A percentile compares a stretch with the other conserved stretches of the same genome.
Evolutionary conservation across 1,140 invertebrate species (phyloP).

Genomic region (Neodiprion pinetum): DNA sequence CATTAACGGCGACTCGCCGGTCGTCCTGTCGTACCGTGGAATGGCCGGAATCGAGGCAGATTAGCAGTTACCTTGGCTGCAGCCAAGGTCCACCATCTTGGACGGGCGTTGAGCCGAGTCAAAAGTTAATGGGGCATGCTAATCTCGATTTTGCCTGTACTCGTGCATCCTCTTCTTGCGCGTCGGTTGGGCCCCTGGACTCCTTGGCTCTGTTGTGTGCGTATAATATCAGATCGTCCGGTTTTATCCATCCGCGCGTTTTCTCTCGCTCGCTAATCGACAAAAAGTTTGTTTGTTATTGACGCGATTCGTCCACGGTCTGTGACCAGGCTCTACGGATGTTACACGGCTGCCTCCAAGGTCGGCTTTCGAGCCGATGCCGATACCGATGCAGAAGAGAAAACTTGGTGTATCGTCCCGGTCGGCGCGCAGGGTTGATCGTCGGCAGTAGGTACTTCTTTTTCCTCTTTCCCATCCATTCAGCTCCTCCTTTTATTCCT

Average conservation of each 20-base stretch:
- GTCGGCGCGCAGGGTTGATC: background rate
- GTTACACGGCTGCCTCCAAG: background rate
- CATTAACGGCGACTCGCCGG: too few relatives aligned
- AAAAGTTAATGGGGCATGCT: conserved; percentile 10
- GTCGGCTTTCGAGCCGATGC: background rate
- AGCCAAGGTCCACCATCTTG: background rate
- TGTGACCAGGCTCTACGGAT: background rate
- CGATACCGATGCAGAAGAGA: background rate
- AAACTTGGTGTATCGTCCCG: background rate
- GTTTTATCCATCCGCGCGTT: background rate
- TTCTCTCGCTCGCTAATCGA: background rate
- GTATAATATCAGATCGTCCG: background rate
- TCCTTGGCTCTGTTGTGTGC: background rate
- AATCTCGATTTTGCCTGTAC: background rate
- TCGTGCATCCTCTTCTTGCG: background rate
- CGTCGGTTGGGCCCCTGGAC: background rate
- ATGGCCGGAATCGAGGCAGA: background rate
- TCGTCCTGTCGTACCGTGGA: background rate
- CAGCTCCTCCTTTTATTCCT: background rate
- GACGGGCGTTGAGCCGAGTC: background rate
- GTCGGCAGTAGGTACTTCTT: background rate
- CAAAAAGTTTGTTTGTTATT: conserved; percentile 18
- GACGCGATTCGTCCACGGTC: conserved; percentile 7
- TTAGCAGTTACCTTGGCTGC: too few relatives aligned
- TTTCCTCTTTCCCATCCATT: background rate